Base-by-base conservation (phyloP, 2,888 invertebrate genomes). In the Pammene fasciana region DNA sequence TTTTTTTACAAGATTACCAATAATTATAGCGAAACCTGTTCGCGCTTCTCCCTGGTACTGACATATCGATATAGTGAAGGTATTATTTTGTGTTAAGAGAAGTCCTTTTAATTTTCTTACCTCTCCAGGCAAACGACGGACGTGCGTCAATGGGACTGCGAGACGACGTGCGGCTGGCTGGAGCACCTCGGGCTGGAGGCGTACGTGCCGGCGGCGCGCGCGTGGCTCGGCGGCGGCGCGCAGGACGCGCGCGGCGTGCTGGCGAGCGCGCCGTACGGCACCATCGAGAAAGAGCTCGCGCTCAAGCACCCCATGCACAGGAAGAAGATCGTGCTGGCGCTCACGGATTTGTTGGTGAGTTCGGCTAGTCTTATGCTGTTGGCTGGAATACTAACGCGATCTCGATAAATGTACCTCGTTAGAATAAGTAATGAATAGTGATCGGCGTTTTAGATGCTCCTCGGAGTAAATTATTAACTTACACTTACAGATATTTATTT, bases 201-300 rank as follows among this genome's bases (percentile, higher is more conserved):
- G 80, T 99, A 98, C 85, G 94, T 95, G 52, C 92, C 94, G 0
- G 96, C 97, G 72, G 96, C 76, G 93, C 96, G 66, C 98, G 98
- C 26, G 26, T 26, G 97, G 94, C 98, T 26, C n/a, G n/a, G n/a
- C n/a, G n/a, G n/a, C 0, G 96, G 95, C 0, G 7, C 52, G 26
- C 34, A 5, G 13, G 89, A 87, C 11, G 96, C 97, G 73, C 77
- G 82, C 3, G 93, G 92, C 0, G 73, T 84, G 0, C 88, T 99
- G 46, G 94, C 97, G 57, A 95, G 96, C 75, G 96, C 97, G 7
- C 94, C 97, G 0, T 94, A 95, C 7, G 93, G 94, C 75, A 96
- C 98, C 76, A 94, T 99, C 48, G 99, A 99, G 85, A 98, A 98
- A 80, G 97, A 97, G 81, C 89, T 98, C 10, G 96, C 94, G 65